Evolutionary conservation across 2,888 invertebrate genomes (phyloP).

Genomic region (Euzetes globulus): DNA sequence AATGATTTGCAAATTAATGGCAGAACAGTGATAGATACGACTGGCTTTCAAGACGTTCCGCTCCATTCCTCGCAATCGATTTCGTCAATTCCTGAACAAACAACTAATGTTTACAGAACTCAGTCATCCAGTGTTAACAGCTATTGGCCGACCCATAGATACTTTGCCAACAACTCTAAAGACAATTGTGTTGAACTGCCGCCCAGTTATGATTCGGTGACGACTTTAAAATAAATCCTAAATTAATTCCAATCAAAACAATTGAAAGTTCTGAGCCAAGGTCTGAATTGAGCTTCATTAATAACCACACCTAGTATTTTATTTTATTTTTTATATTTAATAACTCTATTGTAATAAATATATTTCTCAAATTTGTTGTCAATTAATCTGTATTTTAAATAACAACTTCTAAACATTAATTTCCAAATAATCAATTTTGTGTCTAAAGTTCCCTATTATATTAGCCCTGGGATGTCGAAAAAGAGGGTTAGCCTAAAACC

Average conservation of each 20-base stretch:
- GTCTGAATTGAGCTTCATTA: too few relatives aligned
- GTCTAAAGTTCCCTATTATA: too few relatives aligned
- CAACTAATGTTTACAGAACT: neutral
- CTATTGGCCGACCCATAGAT: neutral
- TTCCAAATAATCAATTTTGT: too few relatives aligned
- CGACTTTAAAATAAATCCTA: neutral
- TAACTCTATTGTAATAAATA: neutral
- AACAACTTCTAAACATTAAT: too few relatives aligned
- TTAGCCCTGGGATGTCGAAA: too few relatives aligned
- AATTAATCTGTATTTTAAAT: neutral
- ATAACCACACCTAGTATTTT: too few relatives aligned
- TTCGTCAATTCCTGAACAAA: neutral
- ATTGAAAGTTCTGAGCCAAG: too few relatives aligned
- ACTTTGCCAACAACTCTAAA: neutral
- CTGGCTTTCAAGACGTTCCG: slow-evolving; percentile 11
- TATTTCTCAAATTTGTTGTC: neutral
- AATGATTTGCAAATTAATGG: neutral
- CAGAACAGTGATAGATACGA: slow-evolving; percentile 2
- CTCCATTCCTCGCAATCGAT: slow-evolving; percentile 4
- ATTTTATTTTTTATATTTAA: too few relatives aligned
- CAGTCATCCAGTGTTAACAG: neutral
- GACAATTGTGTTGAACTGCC: neutral
- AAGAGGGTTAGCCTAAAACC: too few relatives aligned
- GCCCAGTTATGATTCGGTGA: slow-evolving; percentile 13
- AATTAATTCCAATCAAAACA: too few relatives aligned